Evolutionary conservation across 2,888 invertebrate species (phyloP).

Genomic region (Gonocerus acuteangulatus): DNA sequence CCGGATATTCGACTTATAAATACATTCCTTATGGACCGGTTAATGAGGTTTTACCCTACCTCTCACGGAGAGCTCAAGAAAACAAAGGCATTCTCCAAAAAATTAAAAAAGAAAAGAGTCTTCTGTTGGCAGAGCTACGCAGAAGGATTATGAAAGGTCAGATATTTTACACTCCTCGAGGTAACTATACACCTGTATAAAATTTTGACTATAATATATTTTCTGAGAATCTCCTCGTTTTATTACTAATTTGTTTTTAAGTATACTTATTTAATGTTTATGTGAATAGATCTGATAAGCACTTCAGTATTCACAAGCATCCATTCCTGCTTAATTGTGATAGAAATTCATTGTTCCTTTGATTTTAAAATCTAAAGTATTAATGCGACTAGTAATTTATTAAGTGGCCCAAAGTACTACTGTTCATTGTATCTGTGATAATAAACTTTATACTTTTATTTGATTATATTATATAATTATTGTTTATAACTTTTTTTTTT

Average conservation of each 20-base stretch:
- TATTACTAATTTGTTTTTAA: neutral
- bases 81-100: slow-evolving; percentile 88
- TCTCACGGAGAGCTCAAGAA: slow-evolving; percentile 92
- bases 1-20: slow-evolving; percentile 97
- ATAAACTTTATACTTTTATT: too few species aligned
- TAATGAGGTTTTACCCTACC: slow-evolving; percentile 92
- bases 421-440: too few species aligned
- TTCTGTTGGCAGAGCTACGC: slow-evolving; percentile 68
- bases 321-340: neutral
- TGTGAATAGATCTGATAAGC: neutral
- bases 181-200: slow-evolving; percentile 81
- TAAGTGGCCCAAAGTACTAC: neutral
- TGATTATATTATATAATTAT: too few species aligned
- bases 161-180: slow-evolving; percentile 74
- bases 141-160: slow-evolving; percentile 67
- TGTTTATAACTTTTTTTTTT: too few species aligned
- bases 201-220: neutral
- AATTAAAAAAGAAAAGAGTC: slow-evolving; percentile 81
- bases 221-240: neutral
- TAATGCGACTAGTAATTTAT: neutral
- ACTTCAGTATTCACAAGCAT: neutral
- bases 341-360: neutral
- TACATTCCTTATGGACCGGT: slow-evolving; percentile 99
- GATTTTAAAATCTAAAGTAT: neutral
- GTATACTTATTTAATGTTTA: neutral